Conservation (phyloP, 1,140 invertebrate genomes). For the Parapsyche elsis region DNA sequence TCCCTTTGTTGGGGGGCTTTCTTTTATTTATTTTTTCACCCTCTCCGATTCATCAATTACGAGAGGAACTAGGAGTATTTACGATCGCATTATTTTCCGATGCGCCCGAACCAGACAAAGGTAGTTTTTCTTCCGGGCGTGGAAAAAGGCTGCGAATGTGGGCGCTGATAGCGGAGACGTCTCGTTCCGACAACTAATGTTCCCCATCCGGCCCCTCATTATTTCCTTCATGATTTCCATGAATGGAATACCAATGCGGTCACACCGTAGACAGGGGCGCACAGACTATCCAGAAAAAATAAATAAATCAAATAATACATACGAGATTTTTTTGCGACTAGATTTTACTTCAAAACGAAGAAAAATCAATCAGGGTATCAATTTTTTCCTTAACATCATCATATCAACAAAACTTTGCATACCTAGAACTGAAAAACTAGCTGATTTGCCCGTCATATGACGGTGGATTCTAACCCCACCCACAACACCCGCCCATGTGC, state of each 20-base stretch:
- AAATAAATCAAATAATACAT: no score
- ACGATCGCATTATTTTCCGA: conserved; percentile 29
- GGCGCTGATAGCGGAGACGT: conserved; percentile 25
- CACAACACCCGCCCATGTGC: no score
- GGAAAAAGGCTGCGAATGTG: conserved; percentile 16
- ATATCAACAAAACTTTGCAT: no score
- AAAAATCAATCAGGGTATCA: no score
- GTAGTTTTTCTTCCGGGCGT: conserved; percentile 5
- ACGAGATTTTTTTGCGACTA: no score
- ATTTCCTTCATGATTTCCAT: conserved; percentile 39
- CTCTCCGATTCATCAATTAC: conserved; percentile 28
- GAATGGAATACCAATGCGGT: conserved; percentile 36
- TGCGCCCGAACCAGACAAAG: conserved; percentile 19
- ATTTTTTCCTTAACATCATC: no score
- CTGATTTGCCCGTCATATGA: no score
- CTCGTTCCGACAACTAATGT: conserved; percentile 41
- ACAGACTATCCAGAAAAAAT: no score
- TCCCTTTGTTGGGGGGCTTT: not conserved
- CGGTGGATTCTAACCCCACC: no score
- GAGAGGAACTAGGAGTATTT: conserved; percentile 5
- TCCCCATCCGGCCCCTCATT: conserved; percentile 25
- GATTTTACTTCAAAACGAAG: no score
- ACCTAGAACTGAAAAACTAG: no score
- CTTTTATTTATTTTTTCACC: not conserved
- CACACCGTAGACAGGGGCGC: not conserved